A percentile compares a stretch with the other conserved stretches of the same genome.
Conservation (phyloP, 2,113 vertebrate species). For the Triplophysa rosa region DNA sequence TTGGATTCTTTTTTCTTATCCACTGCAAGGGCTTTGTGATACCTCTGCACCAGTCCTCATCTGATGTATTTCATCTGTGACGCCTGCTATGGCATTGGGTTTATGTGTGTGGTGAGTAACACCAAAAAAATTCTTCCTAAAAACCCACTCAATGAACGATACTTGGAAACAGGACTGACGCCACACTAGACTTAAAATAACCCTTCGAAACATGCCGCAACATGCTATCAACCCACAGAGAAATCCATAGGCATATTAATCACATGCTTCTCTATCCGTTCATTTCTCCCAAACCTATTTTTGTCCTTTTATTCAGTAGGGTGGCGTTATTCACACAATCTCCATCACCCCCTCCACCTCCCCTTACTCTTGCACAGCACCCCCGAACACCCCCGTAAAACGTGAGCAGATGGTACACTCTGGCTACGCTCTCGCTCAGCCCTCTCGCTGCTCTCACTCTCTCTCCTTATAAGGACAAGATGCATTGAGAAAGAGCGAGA, state of each 20-base stretch:
- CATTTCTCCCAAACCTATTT: slow-evolving; percentile 62
- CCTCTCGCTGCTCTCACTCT: slow-evolving; percentile 63
- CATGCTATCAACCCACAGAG: slow-evolving; percentile 33
- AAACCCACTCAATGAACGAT: slow-evolving; percentile 27
- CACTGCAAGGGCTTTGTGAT: neutral
- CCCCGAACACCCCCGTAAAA: slow-evolving; percentile 68
- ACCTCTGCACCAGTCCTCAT: slow-evolving; percentile 1
- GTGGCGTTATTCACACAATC: slow-evolving; percentile 53
- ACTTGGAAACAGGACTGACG: slow-evolving; percentile 24
- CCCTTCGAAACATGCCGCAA: slow-evolving; percentile 43
- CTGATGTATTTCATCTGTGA: slow-evolving; percentile 12
- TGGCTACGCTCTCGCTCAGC: slow-evolving; percentile 59
- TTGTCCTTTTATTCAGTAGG: slow-evolving; percentile 64
- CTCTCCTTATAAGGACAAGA: slow-evolving; percentile 84
- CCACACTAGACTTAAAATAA: slow-evolving; percentile 35
- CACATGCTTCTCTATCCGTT: slow-evolving; percentile 14
- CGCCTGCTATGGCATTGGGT: slow-evolving; percentile 19
- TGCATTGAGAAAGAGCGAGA: slow-evolving; percentile 73
- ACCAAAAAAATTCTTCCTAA: slow-evolving; percentile 41
- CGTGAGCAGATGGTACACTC: slow-evolving; percentile 71
- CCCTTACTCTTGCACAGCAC: slow-evolving; percentile 32
- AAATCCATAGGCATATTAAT: slow-evolving; percentile 48
- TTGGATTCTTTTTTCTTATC: slow-evolving; percentile 11
- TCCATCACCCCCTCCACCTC: slow-evolving; percentile 41
- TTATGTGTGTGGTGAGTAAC: neutral